A percentile compares a stretch with the other conserved stretches of the same genome.
These are phyloP conservation scores for Drosophila kepulauana DNA, from an alignment of 1,140 invertebrate genomes.

Conservation along the genomic window DNA sequence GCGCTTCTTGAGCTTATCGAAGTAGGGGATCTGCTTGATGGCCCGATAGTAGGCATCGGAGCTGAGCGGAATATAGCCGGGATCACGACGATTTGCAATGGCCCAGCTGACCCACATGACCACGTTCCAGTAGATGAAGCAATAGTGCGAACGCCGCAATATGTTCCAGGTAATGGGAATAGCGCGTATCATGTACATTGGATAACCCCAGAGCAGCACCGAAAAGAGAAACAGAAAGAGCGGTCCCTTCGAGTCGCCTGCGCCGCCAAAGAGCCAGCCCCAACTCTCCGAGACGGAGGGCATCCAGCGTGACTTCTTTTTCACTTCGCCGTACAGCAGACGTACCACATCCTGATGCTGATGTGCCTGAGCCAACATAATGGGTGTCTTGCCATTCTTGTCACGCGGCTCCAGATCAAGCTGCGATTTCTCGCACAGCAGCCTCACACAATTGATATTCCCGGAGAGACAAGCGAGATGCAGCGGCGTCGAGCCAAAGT, in stretches of 20 bases:
- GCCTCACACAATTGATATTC: conserved; percentile 91
- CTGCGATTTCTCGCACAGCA: conserved; percentile 93
- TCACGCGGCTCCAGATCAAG: conserved; percentile 92
- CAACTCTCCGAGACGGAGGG: conserved; percentile 94
- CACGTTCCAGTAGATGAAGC: conserved; percentile 95
- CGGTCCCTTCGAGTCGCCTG: conserved; percentile 95
- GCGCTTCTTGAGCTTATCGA: conserved; percentile 95
- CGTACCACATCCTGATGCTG: conserved; percentile 93
- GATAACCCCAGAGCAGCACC: conserved; percentile 95
- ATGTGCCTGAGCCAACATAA: conserved; percentile 94
- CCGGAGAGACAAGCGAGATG: conserved; percentile 96
- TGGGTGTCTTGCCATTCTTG: conserved; percentile 96
- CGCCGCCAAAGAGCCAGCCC: conserved; percentile 95
- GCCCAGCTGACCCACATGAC: conserved; percentile 97
- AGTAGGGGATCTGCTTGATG: conserved; percentile 95
- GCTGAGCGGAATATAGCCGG: conserved; percentile 94
- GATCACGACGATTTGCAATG: conserved; percentile 94
- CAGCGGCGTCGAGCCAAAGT: conserved; percentile 96
- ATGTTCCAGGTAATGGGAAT: conserved; percentile 96
- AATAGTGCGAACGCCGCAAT: conserved; percentile 92
- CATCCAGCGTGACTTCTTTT: conserved; percentile 92
- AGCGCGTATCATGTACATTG: conserved; percentile 95
- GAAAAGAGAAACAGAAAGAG: conserved; percentile 94
- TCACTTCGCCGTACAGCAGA: conserved; percentile 92
- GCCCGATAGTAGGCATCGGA: conserved; percentile 95